Evolutionary conservation across 2,113 vertebrate genomes (phyloP).

Genomic region (Pterocles orientalis): DNA sequence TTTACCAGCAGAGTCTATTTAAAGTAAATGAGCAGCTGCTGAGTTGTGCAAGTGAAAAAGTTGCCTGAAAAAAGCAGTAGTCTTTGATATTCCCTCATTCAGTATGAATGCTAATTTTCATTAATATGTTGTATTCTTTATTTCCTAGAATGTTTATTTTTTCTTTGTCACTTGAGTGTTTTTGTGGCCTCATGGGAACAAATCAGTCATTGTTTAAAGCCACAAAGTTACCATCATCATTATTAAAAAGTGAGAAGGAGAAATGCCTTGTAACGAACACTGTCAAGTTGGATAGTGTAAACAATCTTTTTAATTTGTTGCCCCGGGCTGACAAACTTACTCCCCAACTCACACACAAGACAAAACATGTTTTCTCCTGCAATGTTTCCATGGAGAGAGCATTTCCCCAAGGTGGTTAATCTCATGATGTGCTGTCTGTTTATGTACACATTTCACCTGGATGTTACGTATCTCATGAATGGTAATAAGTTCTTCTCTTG

Average conservation of each 20-base stretch:
- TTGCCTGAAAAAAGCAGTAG: background rate
- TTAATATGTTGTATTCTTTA: background rate
- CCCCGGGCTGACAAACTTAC: slow-evolving; percentile 9
- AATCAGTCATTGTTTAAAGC: slow-evolving; percentile 11
- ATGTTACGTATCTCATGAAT: background rate
- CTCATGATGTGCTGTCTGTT: background rate
- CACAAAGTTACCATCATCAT: background rate
- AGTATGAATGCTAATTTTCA: background rate
- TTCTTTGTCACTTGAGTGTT: background rate
- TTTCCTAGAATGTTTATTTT: slow-evolving; percentile 8
- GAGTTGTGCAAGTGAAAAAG: background rate
- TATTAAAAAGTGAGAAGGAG: slow-evolving; percentile 28
- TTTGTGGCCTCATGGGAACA: background rate
- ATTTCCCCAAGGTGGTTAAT: slow-evolving; percentile 21
- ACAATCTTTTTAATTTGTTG: slow-evolving; percentile 31
- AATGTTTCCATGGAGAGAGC: slow-evolving; percentile 21
- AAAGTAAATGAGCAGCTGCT: background rate
- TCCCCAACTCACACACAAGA: background rate
- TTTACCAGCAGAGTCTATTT: background rate
- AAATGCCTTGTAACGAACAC: background rate
- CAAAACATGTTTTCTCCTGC: background rate
- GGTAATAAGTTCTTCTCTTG: background rate
- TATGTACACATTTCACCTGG: background rate
- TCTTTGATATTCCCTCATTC: background rate
- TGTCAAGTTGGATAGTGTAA: background rate